Base-by-base conservation (phyloP, 1,140 invertebrate species). In the Eubasilissa regina region DNA sequence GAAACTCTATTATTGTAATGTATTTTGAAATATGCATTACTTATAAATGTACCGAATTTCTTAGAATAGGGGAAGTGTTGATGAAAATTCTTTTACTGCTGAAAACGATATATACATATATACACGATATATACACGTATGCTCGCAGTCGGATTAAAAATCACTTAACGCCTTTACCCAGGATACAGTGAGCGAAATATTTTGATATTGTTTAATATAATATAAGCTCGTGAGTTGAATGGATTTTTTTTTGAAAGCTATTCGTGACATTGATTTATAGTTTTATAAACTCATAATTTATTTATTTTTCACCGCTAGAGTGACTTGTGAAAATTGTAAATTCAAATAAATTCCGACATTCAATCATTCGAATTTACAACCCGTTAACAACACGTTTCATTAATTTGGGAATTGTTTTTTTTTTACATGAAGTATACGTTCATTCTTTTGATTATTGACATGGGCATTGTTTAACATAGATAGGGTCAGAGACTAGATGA, bases 21-120 rank as follows among this genome's bases (percentile, higher is more conserved):
- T 80, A 75, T 80, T 82, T 80, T 72, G 51, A 80, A 82, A 82
- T 80, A 82, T 82, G 78, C 78, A 82, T 82, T 79, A 78, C 70
- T 12, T 1, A 53, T 15, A 68, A 82, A 75, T 82, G 68, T 70
- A 25, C 10, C 19, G 68, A 76, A 77, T 79, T 72, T 77, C 72
- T 64, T 73, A 53, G 60, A 60, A 70, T 45, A 53, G 4, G 47
- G 75, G 48, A 62, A 60, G 15, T 75, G 58, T 75, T 45, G 44
- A 75, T 35, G 53, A 56, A 60, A 75, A 60, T 17, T 47, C 44
- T 75, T 75, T 75, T 75, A 21, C 21, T 58, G 9, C 10, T 44
- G 55, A 75, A 74, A 47, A 17, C 43, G 56, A 48, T 45, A 75
- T 60, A 51, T 51, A 45, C 45, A 19, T 70, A 35, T 6, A 35